Evolutionary conservation across 2,113 vertebrate species (phyloP).

Genomic region (Gulo gulo): DNA sequence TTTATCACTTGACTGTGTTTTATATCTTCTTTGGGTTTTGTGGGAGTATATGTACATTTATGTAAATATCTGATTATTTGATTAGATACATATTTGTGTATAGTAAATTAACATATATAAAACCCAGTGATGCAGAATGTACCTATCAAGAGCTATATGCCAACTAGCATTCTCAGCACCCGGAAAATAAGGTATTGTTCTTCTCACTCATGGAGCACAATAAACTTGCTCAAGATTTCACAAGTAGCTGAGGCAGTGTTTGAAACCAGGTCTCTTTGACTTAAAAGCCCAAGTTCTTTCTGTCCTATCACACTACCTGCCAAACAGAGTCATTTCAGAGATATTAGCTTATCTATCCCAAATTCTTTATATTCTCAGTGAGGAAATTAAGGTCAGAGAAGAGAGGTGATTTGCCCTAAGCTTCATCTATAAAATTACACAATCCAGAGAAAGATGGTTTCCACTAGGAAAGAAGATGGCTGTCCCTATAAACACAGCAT

Average conservation of each 20-base stretch:
- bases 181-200: neutral
- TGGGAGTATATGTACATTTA: neutral
- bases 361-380: neutral
- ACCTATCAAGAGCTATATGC: neutral
- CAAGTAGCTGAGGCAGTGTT: neutral
- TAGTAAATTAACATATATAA: neutral
- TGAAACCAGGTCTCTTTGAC: neutral
- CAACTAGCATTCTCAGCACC: neutral
- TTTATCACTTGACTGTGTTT: neutral
- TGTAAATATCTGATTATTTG: slow-evolving; percentile 29
- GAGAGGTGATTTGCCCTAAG: neutral
- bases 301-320: neutral
- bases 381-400: neutral
- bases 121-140: neutral
- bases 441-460: slow-evolving; percentile 40
- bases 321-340: neutral
- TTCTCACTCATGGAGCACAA: neutral
- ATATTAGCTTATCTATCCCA: neutral
- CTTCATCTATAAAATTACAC: neutral
- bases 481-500: slow-evolving; percentile 47
- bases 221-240: neutral
- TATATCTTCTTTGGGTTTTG: neutral
- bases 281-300: neutral
- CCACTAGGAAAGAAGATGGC: slow-evolving; percentile 16
- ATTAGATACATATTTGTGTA: neutral